These are phyloP conservation scores for Drepana falcataria DNA, from an alignment of 2,888 invertebrate genomes.

Conservation along the genomic window DNA sequence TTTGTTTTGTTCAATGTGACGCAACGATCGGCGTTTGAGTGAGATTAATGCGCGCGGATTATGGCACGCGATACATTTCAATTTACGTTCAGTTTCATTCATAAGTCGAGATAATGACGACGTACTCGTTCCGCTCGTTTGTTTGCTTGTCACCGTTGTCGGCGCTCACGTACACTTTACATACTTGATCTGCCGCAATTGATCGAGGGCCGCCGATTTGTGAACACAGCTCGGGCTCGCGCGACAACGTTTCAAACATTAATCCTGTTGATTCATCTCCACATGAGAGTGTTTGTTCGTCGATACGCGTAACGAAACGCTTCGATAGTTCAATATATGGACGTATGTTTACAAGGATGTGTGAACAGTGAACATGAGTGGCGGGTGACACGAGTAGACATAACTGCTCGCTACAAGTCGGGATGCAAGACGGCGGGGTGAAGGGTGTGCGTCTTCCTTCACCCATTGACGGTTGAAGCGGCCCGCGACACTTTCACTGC, in stretches of 20 bases:
- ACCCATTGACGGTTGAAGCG: conserved; percentile 78
- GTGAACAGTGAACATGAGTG: background rate
- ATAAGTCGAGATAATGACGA: conserved; percentile 71
- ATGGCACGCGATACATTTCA: conserved; percentile 78
- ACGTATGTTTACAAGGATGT: background rate
- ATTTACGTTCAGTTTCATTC: conserved; percentile 77
- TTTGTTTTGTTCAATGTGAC: conserved; percentile 66
- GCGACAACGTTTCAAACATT: background rate
- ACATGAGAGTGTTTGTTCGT: background rate
- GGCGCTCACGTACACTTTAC: conserved; percentile 37
- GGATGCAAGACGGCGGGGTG: conserved; percentile 70
- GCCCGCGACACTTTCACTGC: conserved; percentile 78
- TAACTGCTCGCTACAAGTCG: conserved; percentile 56
- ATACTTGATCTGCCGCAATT: conserved; percentile 33
- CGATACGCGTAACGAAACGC: background rate
- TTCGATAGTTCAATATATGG: background rate
- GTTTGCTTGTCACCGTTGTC: conserved; percentile 47
- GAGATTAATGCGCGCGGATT: conserved; percentile 78
- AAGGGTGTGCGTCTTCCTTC: conserved; percentile 68
- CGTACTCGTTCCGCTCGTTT: conserved; percentile 61
- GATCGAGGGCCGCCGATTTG: conserved; percentile 11
- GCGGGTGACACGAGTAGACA: background rate
- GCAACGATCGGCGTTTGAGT: conserved; percentile 74
- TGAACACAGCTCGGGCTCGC: conserved; percentile 1
- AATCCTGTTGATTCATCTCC: background rate